Conservation (phyloP, 2,113 vertebrate species). For the Serinus canaria region DNA sequence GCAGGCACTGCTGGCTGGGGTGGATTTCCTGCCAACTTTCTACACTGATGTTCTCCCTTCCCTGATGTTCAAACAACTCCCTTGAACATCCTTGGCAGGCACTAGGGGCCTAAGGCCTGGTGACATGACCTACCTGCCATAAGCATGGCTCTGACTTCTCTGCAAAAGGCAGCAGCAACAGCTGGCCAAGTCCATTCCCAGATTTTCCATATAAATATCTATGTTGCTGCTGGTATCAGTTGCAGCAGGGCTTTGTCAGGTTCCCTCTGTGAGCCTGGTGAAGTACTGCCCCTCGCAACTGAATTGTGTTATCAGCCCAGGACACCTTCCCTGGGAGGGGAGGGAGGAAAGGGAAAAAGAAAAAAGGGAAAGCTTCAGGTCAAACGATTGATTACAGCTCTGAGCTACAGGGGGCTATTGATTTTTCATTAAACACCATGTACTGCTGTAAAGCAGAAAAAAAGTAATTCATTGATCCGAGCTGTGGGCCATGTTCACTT, state of each 20-base stretch:
- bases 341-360: not conserved
- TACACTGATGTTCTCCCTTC: not conserved
- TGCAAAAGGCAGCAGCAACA: not conserved
- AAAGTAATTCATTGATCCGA: slow-evolving; percentile 88
- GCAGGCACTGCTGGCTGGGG: not conserved
- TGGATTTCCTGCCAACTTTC: not conserved
- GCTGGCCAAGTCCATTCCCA: not conserved
- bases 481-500: slow-evolving; percentile 79
- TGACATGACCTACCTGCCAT: not conserved
- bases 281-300: slow-evolving; percentile 24
- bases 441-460: slow-evolving; percentile 63
- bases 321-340: slow-evolving; percentile 13
- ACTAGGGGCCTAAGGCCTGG: not conserved
- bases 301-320: slow-evolving; percentile 30
- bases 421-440: slow-evolving; percentile 90
- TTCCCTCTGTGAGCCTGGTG: not conserved
- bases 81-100: not conserved
- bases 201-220: not conserved
- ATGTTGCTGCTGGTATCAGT: not conserved
- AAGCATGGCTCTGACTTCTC: not conserved
- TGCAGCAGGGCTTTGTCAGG: not conserved
- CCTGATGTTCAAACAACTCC: not conserved
- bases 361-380: slow-evolving; percentile 71
- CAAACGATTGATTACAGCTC: slow-evolving; percentile 77
- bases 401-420: slow-evolving; percentile 83